Evolutionary conservation across 2,888 invertebrate species (phyloP).

Genomic region (Nebria salina): DNA sequence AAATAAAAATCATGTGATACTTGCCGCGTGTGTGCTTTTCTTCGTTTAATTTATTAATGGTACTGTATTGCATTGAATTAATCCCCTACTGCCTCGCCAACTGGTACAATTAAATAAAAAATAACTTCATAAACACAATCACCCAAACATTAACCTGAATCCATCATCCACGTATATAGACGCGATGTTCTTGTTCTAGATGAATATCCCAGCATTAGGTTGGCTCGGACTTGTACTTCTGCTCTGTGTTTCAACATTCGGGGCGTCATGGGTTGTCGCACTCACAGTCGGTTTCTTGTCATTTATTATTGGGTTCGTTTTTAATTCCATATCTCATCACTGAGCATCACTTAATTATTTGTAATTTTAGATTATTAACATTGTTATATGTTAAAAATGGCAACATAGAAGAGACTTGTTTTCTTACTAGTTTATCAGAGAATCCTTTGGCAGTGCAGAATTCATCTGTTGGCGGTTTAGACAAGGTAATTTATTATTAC

Average conservation of each 20-base stretch:
- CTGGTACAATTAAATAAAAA: background rate
- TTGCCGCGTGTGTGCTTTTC: conserved; percentile 9
- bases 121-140: background rate
- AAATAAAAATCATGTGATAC: conserved; percentile 37
- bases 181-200: conserved; percentile 28
- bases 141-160: background rate
- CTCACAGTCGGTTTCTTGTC: conserved; percentile 55
- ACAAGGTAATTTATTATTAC: conserved; percentile 50
- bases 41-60: conserved; percentile 20
- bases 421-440: conserved; percentile 57
- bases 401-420: conserved; percentile 56
- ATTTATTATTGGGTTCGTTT: conserved; percentile 60
- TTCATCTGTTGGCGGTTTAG: conserved; percentile 61
- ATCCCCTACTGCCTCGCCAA: background rate
- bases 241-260: conserved; percentile 61
- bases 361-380: conserved; percentile 57
- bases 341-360: conserved; percentile 7
- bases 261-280: conserved; percentile 60
- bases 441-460: conserved; percentile 58
- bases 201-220: conserved; percentile 50
- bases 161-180: background rate
- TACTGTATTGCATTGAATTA: background rate
- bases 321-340: conserved; percentile 12
- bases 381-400: conserved; percentile 61
- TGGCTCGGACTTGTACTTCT: conserved; percentile 61